Conservation (phyloP, 2,888 invertebrate genomes). For the Eupithecia dodoneata region DNA sequence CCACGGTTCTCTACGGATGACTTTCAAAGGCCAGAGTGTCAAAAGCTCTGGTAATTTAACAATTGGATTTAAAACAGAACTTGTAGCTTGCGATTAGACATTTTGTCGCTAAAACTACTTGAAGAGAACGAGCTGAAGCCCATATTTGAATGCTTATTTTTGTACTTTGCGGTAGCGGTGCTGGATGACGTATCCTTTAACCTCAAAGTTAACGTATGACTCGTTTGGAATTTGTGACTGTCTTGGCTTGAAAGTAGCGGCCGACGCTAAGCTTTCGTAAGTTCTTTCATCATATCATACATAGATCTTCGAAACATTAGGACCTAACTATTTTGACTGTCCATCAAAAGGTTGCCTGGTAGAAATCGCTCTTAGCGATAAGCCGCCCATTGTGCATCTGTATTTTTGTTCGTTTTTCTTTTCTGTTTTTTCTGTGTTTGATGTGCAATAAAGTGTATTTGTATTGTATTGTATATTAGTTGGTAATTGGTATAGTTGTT, state of each 20-base stretch:
- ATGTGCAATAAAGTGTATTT: too few relatives aligned
- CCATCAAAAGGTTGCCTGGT: neutral
- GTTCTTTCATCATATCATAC: neutral
- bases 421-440: too few relatives aligned
- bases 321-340: neutral
- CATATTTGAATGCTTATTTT: neutral
- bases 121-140: too few relatives aligned
- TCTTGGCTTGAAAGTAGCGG: neutral
- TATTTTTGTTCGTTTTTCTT: too few relatives aligned
- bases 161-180: neutral
- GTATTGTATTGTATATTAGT: too few relatives aligned
- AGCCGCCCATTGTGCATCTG: too few relatives aligned
- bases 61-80: too few relatives aligned
- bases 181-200: neutral
- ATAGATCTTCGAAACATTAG: neutral
- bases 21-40: slow-evolving; percentile 1
- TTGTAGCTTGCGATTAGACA: too few relatives aligned
- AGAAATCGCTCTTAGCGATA: too few relatives aligned
- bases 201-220: neutral
- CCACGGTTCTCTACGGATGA: slow-evolving; percentile 5
- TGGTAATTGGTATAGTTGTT: neutral
- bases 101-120: too few relatives aligned
- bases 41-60: slow-evolving; percentile 1
- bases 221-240: slow-evolving; percentile 6
- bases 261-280: neutral